phyloP scores from a whole-genome alignment of 2,113 vertebrate species.

The Apeltes quadracus region DNA sequence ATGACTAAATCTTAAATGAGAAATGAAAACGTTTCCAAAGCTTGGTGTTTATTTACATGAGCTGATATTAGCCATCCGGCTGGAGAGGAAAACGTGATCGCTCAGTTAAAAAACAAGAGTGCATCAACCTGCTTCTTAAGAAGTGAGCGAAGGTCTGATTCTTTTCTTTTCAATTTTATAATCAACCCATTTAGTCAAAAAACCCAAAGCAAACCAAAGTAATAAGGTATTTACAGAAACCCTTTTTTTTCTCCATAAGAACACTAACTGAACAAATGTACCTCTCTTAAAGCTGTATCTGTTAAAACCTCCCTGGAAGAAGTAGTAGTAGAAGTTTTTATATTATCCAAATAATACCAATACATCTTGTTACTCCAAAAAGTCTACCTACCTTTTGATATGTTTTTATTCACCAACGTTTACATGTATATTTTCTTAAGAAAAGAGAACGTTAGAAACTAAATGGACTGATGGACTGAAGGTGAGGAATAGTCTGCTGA shows the following conservation, averaged over 20 bases:
- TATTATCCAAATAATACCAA: slow-evolving; percentile 66
- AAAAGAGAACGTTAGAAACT: slow-evolving; percentile 74
- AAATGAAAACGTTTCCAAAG: too few relatives aligned
- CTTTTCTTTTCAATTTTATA: slow-evolving; percentile 66
- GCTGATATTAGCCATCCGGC: too few relatives aligned
- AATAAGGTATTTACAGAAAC: slow-evolving; percentile 66
- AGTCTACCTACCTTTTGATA: slow-evolving; percentile 74
- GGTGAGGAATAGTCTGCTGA: background rate
- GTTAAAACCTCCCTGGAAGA: slow-evolving; percentile 70
- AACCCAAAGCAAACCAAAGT: slow-evolving; percentile 57
- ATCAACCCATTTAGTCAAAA: slow-evolving; percentile 69
- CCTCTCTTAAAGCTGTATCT: slow-evolving; percentile 77
- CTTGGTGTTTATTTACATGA: too few relatives aligned
- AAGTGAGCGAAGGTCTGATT: slow-evolving; percentile 42
- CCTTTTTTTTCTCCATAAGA: slow-evolving; percentile 54
- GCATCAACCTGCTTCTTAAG: slow-evolving; percentile 37
- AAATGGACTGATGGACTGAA: slow-evolving; percentile 38
- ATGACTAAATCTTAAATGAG: too few relatives aligned
- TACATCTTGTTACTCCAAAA: slow-evolving; percentile 61
- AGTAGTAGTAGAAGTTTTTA: slow-evolving; percentile 51
- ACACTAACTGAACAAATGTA: slow-evolving; percentile 47
- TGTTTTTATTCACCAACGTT: slow-evolving; percentile 69
- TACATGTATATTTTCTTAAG: slow-evolving; percentile 38
- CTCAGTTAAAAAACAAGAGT: slow-evolving; percentile 44
- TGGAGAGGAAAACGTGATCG: too few relatives aligned